phyloP scores from a whole-genome alignment of 2,888 invertebrate species.

The Eucriotettix oculatus region DNA sequence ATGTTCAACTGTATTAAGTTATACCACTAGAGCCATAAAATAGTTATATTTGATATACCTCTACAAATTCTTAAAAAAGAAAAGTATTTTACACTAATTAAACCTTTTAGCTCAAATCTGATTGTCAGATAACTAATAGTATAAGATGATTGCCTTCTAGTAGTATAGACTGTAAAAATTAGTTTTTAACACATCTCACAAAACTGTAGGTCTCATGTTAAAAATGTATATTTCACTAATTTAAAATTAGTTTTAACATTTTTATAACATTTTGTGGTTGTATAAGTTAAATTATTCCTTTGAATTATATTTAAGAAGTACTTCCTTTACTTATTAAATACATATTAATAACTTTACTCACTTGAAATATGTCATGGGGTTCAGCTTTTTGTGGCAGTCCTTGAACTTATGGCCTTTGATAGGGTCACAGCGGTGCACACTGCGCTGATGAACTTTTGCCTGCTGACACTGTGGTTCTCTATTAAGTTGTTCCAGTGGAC shows the following conservation, averaged over 20 bases:
- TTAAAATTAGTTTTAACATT: background rate
- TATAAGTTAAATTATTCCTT: background rate
- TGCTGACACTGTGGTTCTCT: constrained; percentile 13
- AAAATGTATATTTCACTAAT: too few relatives aligned
- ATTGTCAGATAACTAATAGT: too few relatives aligned
- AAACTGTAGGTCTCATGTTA: too few relatives aligned
- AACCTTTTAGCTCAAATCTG: too few relatives aligned
- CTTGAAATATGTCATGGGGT: constrained; percentile 67
- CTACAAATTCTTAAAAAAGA: too few relatives aligned
- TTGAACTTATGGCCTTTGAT: constrained; percentile 43
- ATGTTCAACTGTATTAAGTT: too few relatives aligned
- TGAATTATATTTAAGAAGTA: background rate
- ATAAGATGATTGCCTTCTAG: too few relatives aligned
- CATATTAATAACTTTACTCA: constrained; percentile 17
- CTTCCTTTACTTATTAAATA: background rate
- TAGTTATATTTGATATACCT: too few relatives aligned
- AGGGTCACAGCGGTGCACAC: constrained; percentile 31
- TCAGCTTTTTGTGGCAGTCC: constrained; percentile 61
- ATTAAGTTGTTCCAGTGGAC: constrained; percentile 30
- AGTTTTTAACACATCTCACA: too few relatives aligned
- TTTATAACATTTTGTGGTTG: background rate
- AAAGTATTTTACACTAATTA: too few relatives aligned
- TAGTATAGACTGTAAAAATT: too few relatives aligned
- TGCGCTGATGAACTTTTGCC: constrained; percentile 19
- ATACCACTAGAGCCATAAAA: too few relatives aligned